These are phyloP conservation scores for Beroe ovata DNA, from an alignment of 37 sponge, comb jelly and placozoan genomes.

Conservation along the genomic window DNA sequence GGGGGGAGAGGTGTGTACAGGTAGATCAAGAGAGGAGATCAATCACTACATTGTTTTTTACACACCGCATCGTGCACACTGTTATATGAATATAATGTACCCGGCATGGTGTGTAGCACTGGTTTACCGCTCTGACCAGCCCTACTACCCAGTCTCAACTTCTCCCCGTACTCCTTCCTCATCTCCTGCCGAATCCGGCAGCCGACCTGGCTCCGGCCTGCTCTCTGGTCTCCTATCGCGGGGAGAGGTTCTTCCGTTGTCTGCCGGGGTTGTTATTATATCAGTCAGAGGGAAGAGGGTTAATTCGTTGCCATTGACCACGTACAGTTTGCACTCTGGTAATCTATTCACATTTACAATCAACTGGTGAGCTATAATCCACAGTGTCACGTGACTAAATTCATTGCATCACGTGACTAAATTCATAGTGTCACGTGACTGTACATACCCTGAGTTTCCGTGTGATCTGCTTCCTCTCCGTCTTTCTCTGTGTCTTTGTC, in stretches of 20 bases:
- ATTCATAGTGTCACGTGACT: no score
- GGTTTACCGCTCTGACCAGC: not conserved
- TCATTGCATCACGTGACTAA: no score
- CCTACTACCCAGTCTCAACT: not conserved
- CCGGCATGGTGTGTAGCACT: not conserved
- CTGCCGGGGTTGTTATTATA: not conserved
- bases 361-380: no score
- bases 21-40: no score
- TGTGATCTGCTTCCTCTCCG: not conserved
- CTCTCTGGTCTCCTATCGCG: slow-evolving; percentile 57
- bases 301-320: no score
- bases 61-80: no score
- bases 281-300: no score
- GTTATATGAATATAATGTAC: not conserved
- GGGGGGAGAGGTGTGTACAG: no score
- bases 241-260: slow-evolving; percentile 38
- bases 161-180: slow-evolving; percentile 61
- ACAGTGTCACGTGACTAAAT: no score
- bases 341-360: no score
- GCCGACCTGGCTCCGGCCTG: slow-evolving; percentile 50
- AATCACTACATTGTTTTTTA: no score
- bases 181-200: slow-evolving; percentile 44
- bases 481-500: slow-evolving; percentile 1
- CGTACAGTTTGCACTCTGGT: no score
- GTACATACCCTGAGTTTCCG: not conserved